Evolutionary conservation across 1,140 invertebrate species (phyloP).

Genomic region (Parapsyche elsis): DNA sequence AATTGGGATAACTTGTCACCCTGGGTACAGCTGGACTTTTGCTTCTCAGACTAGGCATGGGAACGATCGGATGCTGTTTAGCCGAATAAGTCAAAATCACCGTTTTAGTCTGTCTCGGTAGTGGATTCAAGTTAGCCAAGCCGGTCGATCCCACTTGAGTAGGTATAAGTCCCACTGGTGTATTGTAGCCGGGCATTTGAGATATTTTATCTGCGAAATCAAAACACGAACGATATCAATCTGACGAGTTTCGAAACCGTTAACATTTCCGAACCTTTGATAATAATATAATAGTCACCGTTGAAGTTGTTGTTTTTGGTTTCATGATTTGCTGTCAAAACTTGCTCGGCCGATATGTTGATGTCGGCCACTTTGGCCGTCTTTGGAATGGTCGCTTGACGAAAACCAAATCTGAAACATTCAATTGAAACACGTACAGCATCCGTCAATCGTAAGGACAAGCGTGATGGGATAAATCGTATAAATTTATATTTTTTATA

Average conservation of each 20-base stretch:
- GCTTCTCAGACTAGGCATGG: slow-evolving; percentile 42
- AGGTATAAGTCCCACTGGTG: slow-evolving; percentile 42
- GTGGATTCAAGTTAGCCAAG: slow-evolving; percentile 60
- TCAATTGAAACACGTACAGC: background rate
- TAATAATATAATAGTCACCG: slow-evolving; percentile 34
- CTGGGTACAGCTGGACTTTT: slow-evolving; percentile 50
- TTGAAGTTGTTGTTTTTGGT: slow-evolving; percentile 53
- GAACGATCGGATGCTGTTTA: slow-evolving; percentile 59
- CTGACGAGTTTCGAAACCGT: background rate
- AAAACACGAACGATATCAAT: background rate
- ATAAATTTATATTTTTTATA: too few relatives aligned
- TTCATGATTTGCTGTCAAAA: slow-evolving; percentile 63
- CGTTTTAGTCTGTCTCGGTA: slow-evolving; percentile 63
- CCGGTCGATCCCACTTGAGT: slow-evolving; percentile 49
- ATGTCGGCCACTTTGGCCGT: slow-evolving; percentile 67
- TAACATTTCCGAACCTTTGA: background rate
- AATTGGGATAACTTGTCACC: slow-evolving; percentile 35
- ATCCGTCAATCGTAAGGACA: background rate
- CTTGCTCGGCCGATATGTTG: slow-evolving; percentile 62
- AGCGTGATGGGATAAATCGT: too few relatives aligned
- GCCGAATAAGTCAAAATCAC: slow-evolving; percentile 66
- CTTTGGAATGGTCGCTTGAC: slow-evolving; percentile 63
- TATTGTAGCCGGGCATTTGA: slow-evolving; percentile 28
- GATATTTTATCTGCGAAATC: slow-evolving; percentile 45
- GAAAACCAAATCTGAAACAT: slow-evolving; percentile 66